phyloP scores from a whole-genome alignment of 2,888 invertebrate genomes.

The Notodonta ziczac region DNA sequence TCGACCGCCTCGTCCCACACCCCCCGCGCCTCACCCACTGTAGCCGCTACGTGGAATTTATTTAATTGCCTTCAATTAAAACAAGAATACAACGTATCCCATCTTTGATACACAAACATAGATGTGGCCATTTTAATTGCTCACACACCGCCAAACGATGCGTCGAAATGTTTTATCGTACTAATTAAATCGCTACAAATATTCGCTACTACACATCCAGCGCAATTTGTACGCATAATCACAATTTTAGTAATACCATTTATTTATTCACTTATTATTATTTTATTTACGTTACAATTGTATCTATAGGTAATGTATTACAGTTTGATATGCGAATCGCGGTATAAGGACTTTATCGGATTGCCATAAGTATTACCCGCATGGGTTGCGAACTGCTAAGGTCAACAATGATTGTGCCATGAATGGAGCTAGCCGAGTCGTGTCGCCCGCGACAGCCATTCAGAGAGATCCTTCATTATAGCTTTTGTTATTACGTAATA shows the following conservation, averaged over 20 bases:
- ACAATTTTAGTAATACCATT: slow-evolving; percentile 24
- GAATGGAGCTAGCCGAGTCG: slow-evolving; percentile 63
- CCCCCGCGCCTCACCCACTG: slow-evolving; percentile 42
- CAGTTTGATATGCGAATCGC: slow-evolving; percentile 19
- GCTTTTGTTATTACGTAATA: slow-evolving; percentile 64
- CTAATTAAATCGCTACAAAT: slow-evolving; percentile 48
- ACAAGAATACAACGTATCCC: slow-evolving; percentile 66
- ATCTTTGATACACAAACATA: slow-evolving; percentile 52
- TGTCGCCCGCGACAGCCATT: slow-evolving; percentile 58
- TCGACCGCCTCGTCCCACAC: slow-evolving; percentile 68
- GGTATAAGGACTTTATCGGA: not conserved
- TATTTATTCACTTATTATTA: slow-evolving; percentile 18
- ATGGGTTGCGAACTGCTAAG: slow-evolving; percentile 55
- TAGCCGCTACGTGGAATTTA: slow-evolving; percentile 80
- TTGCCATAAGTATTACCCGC: slow-evolving; percentile 29
- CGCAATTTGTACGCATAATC: slow-evolving; percentile 28
- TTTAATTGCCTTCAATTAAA: slow-evolving; percentile 81
- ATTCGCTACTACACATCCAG: slow-evolving; percentile 52
- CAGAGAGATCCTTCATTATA: slow-evolving; percentile 67
- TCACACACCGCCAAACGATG: slow-evolving; percentile 33
- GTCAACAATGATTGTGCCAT: slow-evolving; percentile 63
- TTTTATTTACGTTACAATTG: slow-evolving; percentile 7
- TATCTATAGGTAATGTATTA: slow-evolving; percentile 14
- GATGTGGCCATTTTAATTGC: slow-evolving; percentile 40
- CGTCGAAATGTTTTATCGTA: slow-evolving; percentile 37